Evolutionary conservation across 2,797 vertebrate genomes (phyloP).

Genomic region (Thalassophryne amazonica): DNA sequence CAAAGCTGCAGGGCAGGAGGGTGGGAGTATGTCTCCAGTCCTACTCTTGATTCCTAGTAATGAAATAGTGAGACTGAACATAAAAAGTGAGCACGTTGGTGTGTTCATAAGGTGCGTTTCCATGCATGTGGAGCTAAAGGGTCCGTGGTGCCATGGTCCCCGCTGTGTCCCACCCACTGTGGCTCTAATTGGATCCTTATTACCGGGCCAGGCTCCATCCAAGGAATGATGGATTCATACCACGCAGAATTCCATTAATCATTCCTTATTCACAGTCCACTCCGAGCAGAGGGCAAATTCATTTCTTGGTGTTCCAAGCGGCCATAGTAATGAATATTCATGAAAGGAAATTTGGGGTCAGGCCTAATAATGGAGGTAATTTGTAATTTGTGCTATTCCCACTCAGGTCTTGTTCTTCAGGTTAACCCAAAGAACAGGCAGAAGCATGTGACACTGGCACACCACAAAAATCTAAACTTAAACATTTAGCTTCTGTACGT

Average conservation of each 20-base stretch:
- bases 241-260: conserved; percentile 85
- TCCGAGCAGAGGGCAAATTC: conserved; percentile 75
- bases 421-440: conserved; percentile 75
- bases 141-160: conserved; percentile 49
- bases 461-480: conserved; percentile 36
- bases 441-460: conserved; percentile 20
- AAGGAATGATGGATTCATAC: conserved; percentile 83
- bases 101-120: not conserved
- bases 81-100: conserved; percentile 12
- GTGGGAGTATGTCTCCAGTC: conserved; percentile 34
- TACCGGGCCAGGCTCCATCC: conserved; percentile 73
- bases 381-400: conserved; percentile 83
- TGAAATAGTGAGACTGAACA: conserved; percentile 29
- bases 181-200: conserved; percentile 87
- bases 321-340: conserved; percentile 84
- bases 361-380: conserved; percentile 84
- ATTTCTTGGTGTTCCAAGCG: conserved; percentile 69
- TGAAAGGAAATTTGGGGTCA: conserved; percentile 85
- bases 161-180: conserved; percentile 77
- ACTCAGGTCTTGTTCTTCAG: conserved; percentile 75
- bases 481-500: conserved; percentile 43
- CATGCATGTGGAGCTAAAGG: conserved; percentile 34
- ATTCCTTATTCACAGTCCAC: conserved; percentile 83
- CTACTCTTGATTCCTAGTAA: conserved; percentile 24
- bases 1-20: not conserved